Conservation (phyloP, 2,113 vertebrate genomes). For the Antennarius striatus region DNA sequence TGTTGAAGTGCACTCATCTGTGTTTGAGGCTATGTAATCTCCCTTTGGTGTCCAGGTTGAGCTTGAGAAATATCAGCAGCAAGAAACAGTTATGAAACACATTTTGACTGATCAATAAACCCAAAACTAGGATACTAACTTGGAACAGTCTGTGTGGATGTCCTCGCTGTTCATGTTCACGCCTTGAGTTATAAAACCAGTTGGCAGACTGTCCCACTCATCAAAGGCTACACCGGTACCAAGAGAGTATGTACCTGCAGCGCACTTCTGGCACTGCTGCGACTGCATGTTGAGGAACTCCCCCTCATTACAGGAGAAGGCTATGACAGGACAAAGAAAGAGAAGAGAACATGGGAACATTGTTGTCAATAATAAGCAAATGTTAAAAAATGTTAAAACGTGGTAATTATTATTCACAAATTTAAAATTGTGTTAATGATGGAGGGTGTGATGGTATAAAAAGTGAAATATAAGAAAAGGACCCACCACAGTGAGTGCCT, state of each 20-base stretch:
- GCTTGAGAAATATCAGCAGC: conserved; percentile 69
- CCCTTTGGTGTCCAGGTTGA: conserved; percentile 90
- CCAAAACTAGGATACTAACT: conserved; percentile 74
- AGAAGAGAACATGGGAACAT: not conserved
- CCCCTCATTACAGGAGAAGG: conserved; percentile 91
- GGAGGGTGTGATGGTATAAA: not conserved
- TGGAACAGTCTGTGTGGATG: conserved; percentile 80
- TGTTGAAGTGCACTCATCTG: conserved; percentile 91
- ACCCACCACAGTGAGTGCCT: conserved; percentile 93
- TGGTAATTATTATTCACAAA: conserved; percentile 1
- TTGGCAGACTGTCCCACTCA: conserved; percentile 89
- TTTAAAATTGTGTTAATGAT: not conserved
- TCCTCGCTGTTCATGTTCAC: conserved; percentile 71
- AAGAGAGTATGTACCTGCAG: conserved; percentile 89
- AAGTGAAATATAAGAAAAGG: not conserved
- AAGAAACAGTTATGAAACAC: not conserved
- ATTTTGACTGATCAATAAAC: not conserved
- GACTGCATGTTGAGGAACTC: conserved; percentile 94
- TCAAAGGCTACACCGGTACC: conserved; percentile 90
- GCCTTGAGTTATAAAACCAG: conserved; percentile 88
- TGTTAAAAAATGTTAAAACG: too few species aligned
- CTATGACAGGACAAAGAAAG: conserved; percentile 61
- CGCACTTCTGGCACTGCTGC: conserved; percentile 88
- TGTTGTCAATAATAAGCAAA: too few species aligned
- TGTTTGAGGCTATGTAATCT: conserved; percentile 91